A percentile compares a stretch with the other conserved stretches of the same genome.
phyloP scores from a whole-genome alignment of 2,797 vertebrate species.

The Lacerta bilineata region DNA sequence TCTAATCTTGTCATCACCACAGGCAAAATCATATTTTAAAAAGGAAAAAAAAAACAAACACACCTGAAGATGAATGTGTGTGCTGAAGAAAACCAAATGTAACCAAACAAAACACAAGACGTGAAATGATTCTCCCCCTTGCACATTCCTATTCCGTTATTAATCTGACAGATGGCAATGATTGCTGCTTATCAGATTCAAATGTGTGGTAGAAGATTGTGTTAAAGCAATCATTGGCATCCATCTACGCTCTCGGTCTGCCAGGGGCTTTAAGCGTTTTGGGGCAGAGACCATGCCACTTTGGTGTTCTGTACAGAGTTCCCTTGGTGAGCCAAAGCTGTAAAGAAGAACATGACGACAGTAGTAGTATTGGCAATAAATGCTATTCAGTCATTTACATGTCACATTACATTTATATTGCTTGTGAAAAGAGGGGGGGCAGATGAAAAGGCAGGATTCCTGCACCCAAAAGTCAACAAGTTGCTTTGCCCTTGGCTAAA shows the following conservation, averaged over 20 bases:
- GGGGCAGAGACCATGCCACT: not conserved
- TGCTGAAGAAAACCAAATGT: not conserved
- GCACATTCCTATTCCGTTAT: not conserved
- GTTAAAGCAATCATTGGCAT: not conserved
- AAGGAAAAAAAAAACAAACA: not conserved
- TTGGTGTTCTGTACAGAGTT: not conserved
- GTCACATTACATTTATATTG: conserved; percentile 28
- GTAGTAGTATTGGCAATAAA: conserved; percentile 24
- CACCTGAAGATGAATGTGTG: not conserved
- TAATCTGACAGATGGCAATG: not conserved
- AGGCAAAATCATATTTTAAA: not conserved
- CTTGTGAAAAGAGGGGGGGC: conserved; percentile 48
- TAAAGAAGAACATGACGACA: conserved; percentile 18
- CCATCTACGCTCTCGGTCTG: not conserved
- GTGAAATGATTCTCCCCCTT: not conserved
- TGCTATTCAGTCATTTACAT: not conserved
- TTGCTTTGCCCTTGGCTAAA: conserved; percentile 21
- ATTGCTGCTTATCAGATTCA: not conserved
- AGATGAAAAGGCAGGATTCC: conserved; percentile 23
- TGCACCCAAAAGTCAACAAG: conserved; percentile 33
- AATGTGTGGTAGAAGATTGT: not conserved
- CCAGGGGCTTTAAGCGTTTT: not conserved
- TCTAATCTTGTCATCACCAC: not conserved
- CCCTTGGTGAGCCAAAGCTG: not conserved
- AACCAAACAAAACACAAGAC: not conserved